Percentiles rank a stretch among this genome's conserved stretches.
Conservation (phyloP, 2,797 vertebrate species). For the Pyrocephalus nanus region DNA sequence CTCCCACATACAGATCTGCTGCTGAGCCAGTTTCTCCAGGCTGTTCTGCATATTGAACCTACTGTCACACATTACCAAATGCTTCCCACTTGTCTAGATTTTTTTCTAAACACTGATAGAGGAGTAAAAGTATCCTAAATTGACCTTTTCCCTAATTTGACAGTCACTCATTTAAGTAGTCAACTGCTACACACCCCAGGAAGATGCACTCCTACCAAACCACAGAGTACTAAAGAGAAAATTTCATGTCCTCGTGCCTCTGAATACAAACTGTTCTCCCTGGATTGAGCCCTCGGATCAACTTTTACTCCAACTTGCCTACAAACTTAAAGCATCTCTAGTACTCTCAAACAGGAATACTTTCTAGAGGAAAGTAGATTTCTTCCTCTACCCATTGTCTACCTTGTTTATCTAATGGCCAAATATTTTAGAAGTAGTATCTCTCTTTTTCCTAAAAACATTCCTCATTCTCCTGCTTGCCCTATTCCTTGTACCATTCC, state of each 20-base stretch:
- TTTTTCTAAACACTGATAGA: background rate
- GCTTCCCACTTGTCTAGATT: background rate
- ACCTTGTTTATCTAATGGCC: background rate
- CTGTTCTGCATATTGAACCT: background rate
- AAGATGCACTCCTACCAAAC: background rate
- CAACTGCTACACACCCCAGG: background rate
- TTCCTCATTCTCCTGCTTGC: background rate
- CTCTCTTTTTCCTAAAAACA: background rate
- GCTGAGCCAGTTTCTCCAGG: background rate
- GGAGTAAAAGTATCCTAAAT: background rate
- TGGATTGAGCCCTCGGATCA: background rate
- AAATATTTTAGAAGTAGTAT: background rate
- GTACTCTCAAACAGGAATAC: background rate
- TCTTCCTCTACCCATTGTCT: background rate
- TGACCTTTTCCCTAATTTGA: background rate
- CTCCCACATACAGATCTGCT: constrained; percentile 3
- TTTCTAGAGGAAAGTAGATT: background rate
- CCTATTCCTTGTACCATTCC: background rate
- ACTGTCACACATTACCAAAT: background rate
- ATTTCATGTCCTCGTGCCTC: background rate
- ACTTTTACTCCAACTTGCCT: background rate
- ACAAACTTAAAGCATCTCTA: background rate
- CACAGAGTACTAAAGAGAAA: background rate
- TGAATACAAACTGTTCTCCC: background rate
- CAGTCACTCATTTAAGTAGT: background rate